Conservation (phyloP, 2,888 invertebrate genomes). For the Pachydiplax longipennis region DNA sequence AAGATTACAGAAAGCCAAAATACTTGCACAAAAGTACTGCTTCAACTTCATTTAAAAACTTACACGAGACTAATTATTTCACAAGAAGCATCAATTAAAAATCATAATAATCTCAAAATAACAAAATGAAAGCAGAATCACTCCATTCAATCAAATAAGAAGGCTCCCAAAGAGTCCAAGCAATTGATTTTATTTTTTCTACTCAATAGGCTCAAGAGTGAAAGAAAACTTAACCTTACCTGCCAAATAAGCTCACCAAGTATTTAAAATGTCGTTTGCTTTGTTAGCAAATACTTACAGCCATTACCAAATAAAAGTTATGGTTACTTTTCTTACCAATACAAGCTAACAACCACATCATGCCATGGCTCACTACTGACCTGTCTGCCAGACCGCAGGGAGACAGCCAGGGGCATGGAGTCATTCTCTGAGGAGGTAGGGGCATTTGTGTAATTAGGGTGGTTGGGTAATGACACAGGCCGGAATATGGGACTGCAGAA, state of each 20-base stretch:
- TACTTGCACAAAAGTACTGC: no score
- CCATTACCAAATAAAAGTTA: neutral
- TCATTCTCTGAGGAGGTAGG: constrained; percentile 2
- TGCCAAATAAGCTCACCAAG: neutral
- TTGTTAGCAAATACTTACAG: neutral
- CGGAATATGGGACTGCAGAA: constrained; percentile 27
- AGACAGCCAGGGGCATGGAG: neutral
- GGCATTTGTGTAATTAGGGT: neutral
- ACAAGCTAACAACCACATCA: neutral
- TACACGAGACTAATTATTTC: neutral
- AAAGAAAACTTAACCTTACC: neutral
- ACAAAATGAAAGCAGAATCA: neutral
- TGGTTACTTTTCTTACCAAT: neutral
- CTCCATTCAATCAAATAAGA: neutral
- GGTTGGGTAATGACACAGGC: neutral
- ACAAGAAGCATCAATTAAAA: neutral
- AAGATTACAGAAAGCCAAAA: no score
- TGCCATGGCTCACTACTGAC: neutral
- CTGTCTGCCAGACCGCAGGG: neutral
- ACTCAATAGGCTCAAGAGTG: neutral
- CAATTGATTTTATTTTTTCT: neutral
- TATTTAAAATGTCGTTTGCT: neutral
- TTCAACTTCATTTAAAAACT: no score
- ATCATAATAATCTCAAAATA: neutral
- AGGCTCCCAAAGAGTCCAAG: neutral